Evolutionary conservation across 23 tunicate genomes (phyloP), one percentile per base, ranked within the genome.

Genomic region (Halocynthia aurantium): DNA sequence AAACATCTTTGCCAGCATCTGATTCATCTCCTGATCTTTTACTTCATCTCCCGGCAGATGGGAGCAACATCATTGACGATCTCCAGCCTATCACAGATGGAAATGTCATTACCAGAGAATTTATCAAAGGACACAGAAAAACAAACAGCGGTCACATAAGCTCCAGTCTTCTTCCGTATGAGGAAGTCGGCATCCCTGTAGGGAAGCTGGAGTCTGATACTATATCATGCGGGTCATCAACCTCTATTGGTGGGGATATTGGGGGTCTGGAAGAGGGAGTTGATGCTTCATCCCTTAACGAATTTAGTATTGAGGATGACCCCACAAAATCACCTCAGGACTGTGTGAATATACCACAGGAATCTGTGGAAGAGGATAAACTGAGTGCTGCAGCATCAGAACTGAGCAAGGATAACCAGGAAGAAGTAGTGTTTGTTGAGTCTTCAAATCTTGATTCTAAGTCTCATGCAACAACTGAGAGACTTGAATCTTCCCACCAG

Each of bases 111-210:
- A 66, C 61, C 61, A 54, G 83, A 52, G 53, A 63, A 21, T 55
- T 7, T 61, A 62, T 52, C n/a, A 19, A 55, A 64, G 68, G 84
- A 52, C 91, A 86, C 81, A 64, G 71, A 20, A 55, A 81, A 66
- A 71, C 17, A 7, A 70, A 84, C 52, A 86, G 91, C 60, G 56
- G 76, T 7, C 81, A 73, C 58, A 78, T 86, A n/a, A 60, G 80
- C 53, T 80, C 91, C 21, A 84, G 85, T 15, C 85, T 74, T 7
- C 81, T 86, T 22, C 91, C 91, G 9, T 70, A 53, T 55, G 91
- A 86, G 55, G 60, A 74, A 74, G 62, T 74, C n/a, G 78, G 78
- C 55, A 64, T 74, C 10, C 78, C 55, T 52, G 50, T 74, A 13
- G 78, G 56, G 11, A 54, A 56, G 12, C 56, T 74, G 63, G 64